Evolutionary conservation across 2,888 invertebrate species (phyloP), one percentile per base, ranked within the genome.

Genomic region (Amiota minor): DNA sequence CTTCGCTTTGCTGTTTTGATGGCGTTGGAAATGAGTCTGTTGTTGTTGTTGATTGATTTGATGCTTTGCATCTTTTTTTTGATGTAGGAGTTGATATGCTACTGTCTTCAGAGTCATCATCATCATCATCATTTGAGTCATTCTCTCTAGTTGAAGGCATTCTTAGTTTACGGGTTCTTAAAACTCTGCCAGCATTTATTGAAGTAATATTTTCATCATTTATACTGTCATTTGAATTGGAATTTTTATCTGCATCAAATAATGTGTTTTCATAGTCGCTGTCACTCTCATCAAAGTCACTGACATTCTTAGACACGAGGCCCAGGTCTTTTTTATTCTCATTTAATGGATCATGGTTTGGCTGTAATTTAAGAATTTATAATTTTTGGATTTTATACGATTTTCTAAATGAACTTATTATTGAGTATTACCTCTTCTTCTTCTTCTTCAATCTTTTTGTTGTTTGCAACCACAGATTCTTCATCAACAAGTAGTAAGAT

Each of bases 301-400:
- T 9, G 9, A 56, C 16, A 53, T 53, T 12, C 10, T 53, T n/a
- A 14, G 53, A 12, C 53, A 53, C 4, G 6, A 35, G 6, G 35
- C 35, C 12, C 53, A 18, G 8, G 14, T 10, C 56, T 18, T 56
- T 53, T n/a, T 4, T 65, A 65, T 46, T 16, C 18, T 65, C 50
- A 50, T 67, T 49, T 50, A 67, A 23, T 14, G 67, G 67, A 67
- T 67, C 67, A 11, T 50, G 18, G 8, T 67, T 67, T 14, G 46
- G 50, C 67, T 50, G 23, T 20, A n/a, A 50, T 35, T 35, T 46
- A 50, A 50, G 14, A 47, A 46, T 8, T 20, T 46, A 53, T 16
- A 9, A n/a, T 67, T 67, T 1, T n/a, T 50, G 2, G 53, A 62
- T 23, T 12, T 35, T 62, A 1, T 62, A 62, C 35, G 61, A 49